phyloP scores from a whole-genome alignment of 2,113 vertebrate genomes.

The Burhinus bistriatus region DNA sequence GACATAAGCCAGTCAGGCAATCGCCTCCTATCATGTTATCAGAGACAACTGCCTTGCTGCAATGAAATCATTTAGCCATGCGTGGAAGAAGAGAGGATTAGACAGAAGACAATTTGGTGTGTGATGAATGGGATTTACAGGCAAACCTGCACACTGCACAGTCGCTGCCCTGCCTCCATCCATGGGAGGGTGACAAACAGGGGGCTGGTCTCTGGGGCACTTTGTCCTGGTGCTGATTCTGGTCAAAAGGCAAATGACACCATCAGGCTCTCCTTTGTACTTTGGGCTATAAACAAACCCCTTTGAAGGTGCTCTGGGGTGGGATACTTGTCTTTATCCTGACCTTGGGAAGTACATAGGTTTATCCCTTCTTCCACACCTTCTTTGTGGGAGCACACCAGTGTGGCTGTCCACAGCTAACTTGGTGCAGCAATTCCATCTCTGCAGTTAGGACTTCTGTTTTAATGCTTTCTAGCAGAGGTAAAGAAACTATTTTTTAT shows the following conservation, averaged over 20 bases:
- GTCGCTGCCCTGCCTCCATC: background rate
- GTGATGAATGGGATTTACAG: conserved; percentile 29
- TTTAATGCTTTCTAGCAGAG: background rate
- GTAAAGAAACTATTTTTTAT: background rate
- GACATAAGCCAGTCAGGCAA: background rate
- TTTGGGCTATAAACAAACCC: background rate
- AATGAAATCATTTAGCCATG: conserved; percentile 9
- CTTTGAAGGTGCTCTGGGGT: background rate
- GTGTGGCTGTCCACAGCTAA: background rate
- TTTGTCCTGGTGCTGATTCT: background rate
- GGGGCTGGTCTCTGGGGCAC: background rate
- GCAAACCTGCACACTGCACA: background rate
- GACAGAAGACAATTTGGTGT: background rate
- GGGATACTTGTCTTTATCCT: background rate
- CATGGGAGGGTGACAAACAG: background rate
- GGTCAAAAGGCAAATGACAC: background rate
- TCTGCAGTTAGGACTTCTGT: background rate
- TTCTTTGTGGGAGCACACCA: background rate
- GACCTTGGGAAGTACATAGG: background rate
- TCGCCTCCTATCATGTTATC: background rate
- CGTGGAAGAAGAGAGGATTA: conserved; percentile 8
- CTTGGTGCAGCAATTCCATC: background rate
- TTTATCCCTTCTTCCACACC: background rate
- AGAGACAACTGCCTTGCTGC: background rate
- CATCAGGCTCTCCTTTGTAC: background rate